Conservation (phyloP, 2,113 vertebrate genomes). For the Tychaedon coryphoeus region DNA sequence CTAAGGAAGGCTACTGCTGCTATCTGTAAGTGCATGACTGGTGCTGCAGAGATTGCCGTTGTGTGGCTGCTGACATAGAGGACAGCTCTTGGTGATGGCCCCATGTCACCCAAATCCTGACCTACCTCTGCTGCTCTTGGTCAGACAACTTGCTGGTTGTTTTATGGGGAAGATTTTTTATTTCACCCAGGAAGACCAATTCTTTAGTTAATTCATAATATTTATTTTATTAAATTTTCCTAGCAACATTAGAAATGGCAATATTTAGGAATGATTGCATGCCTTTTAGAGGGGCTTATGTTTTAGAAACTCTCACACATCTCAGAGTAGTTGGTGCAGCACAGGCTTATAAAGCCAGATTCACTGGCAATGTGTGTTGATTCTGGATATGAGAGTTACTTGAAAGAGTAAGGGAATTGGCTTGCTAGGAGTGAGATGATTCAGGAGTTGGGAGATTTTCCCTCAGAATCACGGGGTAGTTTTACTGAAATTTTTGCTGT, state of each 20-base stretch:
- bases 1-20: background rate
- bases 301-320: background rate
- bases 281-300: background rate
- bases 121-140: background rate
- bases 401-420: background rate
- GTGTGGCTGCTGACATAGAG: background rate
- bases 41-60: background rate
- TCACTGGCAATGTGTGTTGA: background rate
- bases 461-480: background rate
- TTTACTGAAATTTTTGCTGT: background rate
- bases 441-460: background rate
- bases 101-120: background rate
- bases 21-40: fast-evolving
- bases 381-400: background rate
- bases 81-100: background rate
- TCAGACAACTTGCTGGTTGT: background rate
- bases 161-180: background rate
- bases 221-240: background rate
- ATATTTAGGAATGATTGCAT: background rate
- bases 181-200: background rate
- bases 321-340: background rate
- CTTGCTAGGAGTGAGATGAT: background rate
- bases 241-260: background rate
- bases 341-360: background rate
- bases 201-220: background rate